Percentiles rank a stretch among this genome's conserved stretches.
These are phyloP conservation scores for Ceraclea dissimilis DNA, from an alignment of 2,888 invertebrate species.

Conservation along the genomic window DNA sequence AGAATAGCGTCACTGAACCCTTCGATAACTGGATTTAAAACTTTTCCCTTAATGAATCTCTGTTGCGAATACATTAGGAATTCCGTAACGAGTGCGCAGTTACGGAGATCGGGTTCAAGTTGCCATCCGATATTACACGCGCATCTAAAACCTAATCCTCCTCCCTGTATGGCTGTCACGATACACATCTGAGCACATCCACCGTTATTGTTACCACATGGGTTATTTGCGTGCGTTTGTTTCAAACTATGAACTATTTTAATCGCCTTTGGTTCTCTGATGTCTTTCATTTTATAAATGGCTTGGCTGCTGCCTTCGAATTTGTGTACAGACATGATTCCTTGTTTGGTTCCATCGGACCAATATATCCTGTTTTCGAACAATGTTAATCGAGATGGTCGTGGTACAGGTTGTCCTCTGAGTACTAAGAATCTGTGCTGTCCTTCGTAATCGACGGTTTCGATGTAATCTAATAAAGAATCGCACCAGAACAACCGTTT, in stretches of 20 bases:
- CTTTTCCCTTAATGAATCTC: slow-evolving; percentile 90
- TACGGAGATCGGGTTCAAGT: slow-evolving; percentile 63
- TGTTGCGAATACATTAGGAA: slow-evolving; percentile 95
- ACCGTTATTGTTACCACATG: slow-evolving; percentile 81
- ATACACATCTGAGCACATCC: slow-evolving; percentile 93
- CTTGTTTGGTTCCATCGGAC: slow-evolving; percentile 87
- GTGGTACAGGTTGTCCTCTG: slow-evolving; percentile 77
- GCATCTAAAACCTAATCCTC: slow-evolving; percentile 79
- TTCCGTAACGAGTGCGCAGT: slow-evolving; percentile 75
- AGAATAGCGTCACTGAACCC: slow-evolving; percentile 93
- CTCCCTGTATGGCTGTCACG: slow-evolving; percentile 66
- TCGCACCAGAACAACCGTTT: slow-evolving; percentile 96
- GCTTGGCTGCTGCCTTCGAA: slow-evolving; percentile 75
- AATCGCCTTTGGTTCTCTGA: slow-evolving; percentile 75
- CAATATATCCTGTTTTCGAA: slow-evolving; percentile 85
- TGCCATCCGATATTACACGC: slow-evolving; percentile 86
- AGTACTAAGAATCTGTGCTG: slow-evolving; percentile 71
- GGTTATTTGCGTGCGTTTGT: slow-evolving; percentile 69
- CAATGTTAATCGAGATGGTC: slow-evolving; percentile 72
- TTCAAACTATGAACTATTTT: slow-evolving; percentile 73
- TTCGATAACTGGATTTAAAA: slow-evolving; percentile 78
- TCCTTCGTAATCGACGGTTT: slow-evolving; percentile 91
- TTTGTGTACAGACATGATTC: slow-evolving; percentile 80
- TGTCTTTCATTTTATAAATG: slow-evolving; percentile 72
- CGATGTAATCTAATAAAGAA: slow-evolving; percentile 88